Evolutionary conservation across 1,140 invertebrate genomes (phyloP).

Genomic region (Hyles euphorbiae): DNA sequence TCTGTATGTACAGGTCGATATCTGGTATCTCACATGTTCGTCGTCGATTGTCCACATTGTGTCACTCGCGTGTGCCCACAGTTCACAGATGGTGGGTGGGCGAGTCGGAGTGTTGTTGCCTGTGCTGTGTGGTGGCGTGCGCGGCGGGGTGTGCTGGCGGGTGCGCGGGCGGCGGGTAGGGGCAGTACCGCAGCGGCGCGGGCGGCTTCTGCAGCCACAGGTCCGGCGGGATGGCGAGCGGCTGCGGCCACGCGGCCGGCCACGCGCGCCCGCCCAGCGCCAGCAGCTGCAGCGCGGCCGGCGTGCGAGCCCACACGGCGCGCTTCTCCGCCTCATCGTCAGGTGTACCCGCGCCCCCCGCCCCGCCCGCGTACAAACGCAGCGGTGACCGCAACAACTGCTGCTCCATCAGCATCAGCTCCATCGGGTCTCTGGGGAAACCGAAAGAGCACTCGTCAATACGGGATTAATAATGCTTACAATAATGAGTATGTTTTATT

Average conservation of each 20-base stretch:
- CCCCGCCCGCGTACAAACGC: slow-evolving; percentile 57
- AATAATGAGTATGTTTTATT: no score
- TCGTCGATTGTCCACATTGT: no score
- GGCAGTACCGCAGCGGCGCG: slow-evolving; percentile 60
- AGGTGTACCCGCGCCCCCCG: slow-evolving; percentile 21
- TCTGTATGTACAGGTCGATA: no score
- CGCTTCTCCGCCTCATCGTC: slow-evolving; percentile 69
- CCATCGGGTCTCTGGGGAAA: slow-evolving; percentile 73
- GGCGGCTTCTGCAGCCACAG: slow-evolving; percentile 68
- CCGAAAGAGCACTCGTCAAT: not conserved
- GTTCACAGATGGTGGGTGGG: slow-evolving; percentile 58
- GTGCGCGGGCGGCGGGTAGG: slow-evolving; percentile 62
- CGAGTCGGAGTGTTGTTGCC: slow-evolving; percentile 42
- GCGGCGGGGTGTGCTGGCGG: slow-evolving; percentile 35
- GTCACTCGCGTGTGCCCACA: no score
- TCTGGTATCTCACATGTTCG: no score
- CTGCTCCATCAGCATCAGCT: slow-evolving; percentile 74
- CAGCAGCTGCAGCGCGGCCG: slow-evolving; percentile 58
- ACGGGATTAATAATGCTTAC: no score
- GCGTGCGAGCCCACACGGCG: slow-evolving; percentile 62
- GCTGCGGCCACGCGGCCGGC: slow-evolving; percentile 59
- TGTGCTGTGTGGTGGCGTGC: slow-evolving; percentile 39
- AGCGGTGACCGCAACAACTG: slow-evolving; percentile 68
- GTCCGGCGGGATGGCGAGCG: slow-evolving; percentile 54
- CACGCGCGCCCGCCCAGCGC: slow-evolving; percentile 61